Evolutionary conservation across 2,113 vertebrate species (phyloP).

Genomic region (Gadus chalcogrammus): DNA sequence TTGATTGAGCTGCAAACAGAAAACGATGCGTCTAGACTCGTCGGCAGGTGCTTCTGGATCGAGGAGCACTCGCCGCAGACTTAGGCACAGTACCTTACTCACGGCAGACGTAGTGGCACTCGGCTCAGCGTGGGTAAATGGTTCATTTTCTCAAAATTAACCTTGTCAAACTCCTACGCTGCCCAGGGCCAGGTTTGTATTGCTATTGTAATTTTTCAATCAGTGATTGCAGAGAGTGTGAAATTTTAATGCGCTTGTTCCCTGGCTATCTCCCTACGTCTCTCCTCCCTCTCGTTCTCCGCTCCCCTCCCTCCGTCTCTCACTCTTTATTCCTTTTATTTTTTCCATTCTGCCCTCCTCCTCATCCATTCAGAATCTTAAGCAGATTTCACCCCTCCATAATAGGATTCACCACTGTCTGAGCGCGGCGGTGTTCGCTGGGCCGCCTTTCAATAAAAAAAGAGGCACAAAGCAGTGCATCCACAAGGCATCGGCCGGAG

Average conservation of each 20-base stretch:
- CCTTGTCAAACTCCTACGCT: constrained; percentile 59
- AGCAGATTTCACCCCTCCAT: constrained; percentile 47
- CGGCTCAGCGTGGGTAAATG: constrained; percentile 44
- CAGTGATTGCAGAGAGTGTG: constrained; percentile 62
- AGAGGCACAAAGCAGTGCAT: constrained; percentile 11
- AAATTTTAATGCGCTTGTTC: constrained; percentile 60
- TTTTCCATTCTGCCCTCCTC: constrained; percentile 4
- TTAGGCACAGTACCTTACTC: constrained; percentile 25
- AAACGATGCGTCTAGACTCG: not conserved
- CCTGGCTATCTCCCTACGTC: constrained; percentile 18
- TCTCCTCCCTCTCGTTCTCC: not conserved
- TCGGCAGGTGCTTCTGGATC: constrained; percentile 2
- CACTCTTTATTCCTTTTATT: constrained; percentile 1
- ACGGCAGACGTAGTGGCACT: constrained; percentile 24
- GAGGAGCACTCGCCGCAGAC: constrained; percentile 29
- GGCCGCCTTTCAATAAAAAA: not conserved
- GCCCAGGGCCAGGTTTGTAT: constrained; percentile 54
- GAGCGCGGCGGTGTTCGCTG: constrained; percentile 11
- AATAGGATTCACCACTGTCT: constrained; percentile 42
- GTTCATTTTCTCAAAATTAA: constrained; percentile 66
- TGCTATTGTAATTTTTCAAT: constrained; percentile 69
- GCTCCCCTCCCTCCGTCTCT: constrained; percentile 8
- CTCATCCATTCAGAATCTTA: constrained; percentile 48
- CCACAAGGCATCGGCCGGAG: constrained; percentile 40
- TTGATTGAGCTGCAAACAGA: constrained; percentile 10